Conservation (phyloP, 2,113 vertebrate species). For the Perca flavescens region DNA sequence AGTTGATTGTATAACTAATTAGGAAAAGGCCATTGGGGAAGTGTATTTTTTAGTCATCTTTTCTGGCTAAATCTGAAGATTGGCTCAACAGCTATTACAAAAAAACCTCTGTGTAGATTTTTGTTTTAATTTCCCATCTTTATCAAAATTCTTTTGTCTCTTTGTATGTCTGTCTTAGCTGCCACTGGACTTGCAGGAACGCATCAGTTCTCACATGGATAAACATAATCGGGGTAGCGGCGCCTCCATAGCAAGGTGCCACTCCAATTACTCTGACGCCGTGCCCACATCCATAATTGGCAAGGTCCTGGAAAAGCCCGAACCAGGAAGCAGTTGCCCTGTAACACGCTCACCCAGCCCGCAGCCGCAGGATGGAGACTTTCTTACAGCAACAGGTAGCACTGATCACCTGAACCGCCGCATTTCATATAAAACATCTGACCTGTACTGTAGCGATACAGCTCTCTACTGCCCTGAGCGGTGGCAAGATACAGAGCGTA, state of each 20-base stretch:
- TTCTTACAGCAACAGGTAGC: conserved; percentile 81
- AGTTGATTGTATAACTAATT: conserved; percentile 21
- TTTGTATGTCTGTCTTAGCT: conserved; percentile 81
- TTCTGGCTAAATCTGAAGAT: conserved; percentile 15
- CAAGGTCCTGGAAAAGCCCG: conserved; percentile 92
- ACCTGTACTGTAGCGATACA: conserved; percentile 94
- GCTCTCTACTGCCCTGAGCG: conserved; percentile 94
- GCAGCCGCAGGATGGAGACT: conserved; percentile 76
- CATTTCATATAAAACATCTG: conserved; percentile 87
- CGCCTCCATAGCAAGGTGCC: conserved; percentile 85
- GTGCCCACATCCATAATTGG: conserved; percentile 90
- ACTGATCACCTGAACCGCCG: conserved; percentile 84
- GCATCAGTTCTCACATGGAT: conserved; percentile 91
- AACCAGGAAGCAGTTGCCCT: conserved; percentile 87
- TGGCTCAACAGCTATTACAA: conserved; percentile 6
- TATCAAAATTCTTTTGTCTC: conserved; percentile 20
- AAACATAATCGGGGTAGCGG: conserved; percentile 87
- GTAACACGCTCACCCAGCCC: conserved; percentile 87
- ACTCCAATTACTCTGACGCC: conserved; percentile 88
- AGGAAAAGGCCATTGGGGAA: neutral
- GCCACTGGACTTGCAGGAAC: conserved; percentile 92
- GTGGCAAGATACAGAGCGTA: conserved; percentile 85
- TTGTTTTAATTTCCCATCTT: conserved; percentile 9
- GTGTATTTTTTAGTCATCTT: conserved; percentile 8
- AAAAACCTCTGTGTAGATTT: conserved; percentile 11